phyloP scores from a whole-genome alignment of 1,140 invertebrate species.

The Hirudo medicinalis region DNA sequence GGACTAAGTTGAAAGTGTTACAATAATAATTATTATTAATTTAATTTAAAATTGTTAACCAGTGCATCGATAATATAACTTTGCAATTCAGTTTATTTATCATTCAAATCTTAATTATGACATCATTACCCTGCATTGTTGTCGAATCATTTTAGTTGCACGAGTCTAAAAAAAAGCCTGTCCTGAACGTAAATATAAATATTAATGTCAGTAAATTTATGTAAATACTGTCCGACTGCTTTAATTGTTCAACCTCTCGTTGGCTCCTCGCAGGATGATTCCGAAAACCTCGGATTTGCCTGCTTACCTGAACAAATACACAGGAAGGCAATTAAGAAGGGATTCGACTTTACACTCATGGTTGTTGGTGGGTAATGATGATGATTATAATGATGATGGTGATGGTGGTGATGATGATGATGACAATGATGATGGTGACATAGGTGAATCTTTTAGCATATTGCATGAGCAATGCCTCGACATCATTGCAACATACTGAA shows the following conservation, averaged over 20 bases:
- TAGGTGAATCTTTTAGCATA: too few species aligned
- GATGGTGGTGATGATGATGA: too few species aligned
- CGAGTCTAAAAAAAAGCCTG: too few species aligned
- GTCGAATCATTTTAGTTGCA: too few species aligned
- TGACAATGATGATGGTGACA: too few species aligned
- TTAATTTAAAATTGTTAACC: too few species aligned
- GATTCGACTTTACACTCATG: slow-evolving; percentile 46
- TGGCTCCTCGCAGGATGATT: slow-evolving; percentile 30
- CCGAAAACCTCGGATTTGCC: slow-evolving; percentile 50
- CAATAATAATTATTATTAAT: not conserved
- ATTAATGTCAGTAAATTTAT: not conserved
- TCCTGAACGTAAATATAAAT: not conserved
- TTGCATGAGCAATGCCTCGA: too few species aligned
- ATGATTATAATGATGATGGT: too few species aligned
- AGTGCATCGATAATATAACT: too few species aligned
- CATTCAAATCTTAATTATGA: too few species aligned
- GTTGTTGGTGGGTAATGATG: slow-evolving; percentile 39
- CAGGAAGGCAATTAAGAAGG: slow-evolving; percentile 43
- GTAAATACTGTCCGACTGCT: not conserved
- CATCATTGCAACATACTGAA: not conserved
- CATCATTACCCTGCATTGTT: too few species aligned
- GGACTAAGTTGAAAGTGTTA: not conserved
- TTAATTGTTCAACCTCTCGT: not conserved
- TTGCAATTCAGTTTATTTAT: too few species aligned
- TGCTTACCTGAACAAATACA: slow-evolving; percentile 45